Base-by-base conservation (phyloP, 2,113 vertebrate species). In the Cromileptes altivelis region DNA sequence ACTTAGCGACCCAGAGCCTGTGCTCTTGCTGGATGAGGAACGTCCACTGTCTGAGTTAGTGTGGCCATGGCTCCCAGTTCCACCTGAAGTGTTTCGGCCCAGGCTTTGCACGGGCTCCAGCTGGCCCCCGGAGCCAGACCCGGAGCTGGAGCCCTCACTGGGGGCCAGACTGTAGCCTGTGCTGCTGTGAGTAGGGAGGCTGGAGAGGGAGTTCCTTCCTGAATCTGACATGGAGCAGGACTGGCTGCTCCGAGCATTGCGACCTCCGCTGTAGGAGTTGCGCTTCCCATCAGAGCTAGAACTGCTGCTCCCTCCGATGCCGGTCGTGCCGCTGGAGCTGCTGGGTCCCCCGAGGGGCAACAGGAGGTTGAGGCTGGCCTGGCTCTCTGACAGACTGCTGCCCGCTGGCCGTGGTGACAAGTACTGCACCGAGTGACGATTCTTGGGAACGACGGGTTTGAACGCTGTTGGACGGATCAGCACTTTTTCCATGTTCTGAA, bases 381-480 rank as follows among this genome's bases (percentile, higher is more conserved):
- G 97, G 94, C 97, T 99, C 93, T 98, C 98, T 0, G 97, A 97
- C 40, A 99, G 90, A 74, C 87, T 90, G 79, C 91, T 93, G 75
- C 93, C 95, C 33, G 95, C 96, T 4, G 95, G 93, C 25, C 96
- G 95, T 0, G 95, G 92, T 2, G 95, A 96, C 55, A 97, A 92
- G 93, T 97, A 97, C 27, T 97, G 95, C 58, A 97, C 93, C 0
- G 97, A 96, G 67, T 95, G 96, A 37, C 97, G 96, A 85, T 97
- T 96, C 91, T 98, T 99, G 88, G 98, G 97, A 84, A 99, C 82
- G 49, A 99, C 98, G 0, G 98, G 98, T 92, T 99, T 99, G 95
- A 99, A 99, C 23, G 98, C 98, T 53, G 98, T 99, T 21, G 98
- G 98, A 81, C 98, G 96, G 78, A 99, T 99, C 89, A 99, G 91